These are phyloP conservation scores for Temnothorax rugatulus DNA, from an alignment of 2,888 invertebrate genomes.

Conservation along the genomic window DNA sequence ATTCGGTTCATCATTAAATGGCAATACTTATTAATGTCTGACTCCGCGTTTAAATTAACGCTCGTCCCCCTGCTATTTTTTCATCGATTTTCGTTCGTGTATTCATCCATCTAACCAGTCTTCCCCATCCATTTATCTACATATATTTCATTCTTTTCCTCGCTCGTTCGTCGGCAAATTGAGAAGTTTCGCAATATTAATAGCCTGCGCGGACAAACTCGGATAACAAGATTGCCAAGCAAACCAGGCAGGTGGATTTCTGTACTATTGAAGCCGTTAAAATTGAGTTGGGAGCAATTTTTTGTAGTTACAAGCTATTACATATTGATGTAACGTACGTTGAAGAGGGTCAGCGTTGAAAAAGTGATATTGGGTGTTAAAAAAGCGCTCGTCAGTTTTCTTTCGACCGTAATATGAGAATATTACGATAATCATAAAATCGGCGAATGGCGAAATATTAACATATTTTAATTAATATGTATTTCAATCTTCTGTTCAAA, in stretches of 20 bases:
- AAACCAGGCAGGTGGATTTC: constrained; percentile 49
- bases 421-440: constrained; percentile 21
- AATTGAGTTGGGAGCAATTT: constrained; percentile 53
- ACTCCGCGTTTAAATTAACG: constrained; percentile 37
- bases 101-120: constrained; percentile 44
- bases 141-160: constrained; percentile 49
- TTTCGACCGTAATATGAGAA: constrained; percentile 24
- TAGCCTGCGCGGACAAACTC: constrained; percentile 70
- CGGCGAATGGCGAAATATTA: background rate
- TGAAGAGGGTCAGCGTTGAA: constrained; percentile 31
- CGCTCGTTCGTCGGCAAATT: constrained; percentile 64
- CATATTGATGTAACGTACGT: constrained; percentile 42
- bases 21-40: constrained; percentile 41
- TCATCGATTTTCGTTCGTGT: constrained; percentile 59
- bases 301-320: constrained; percentile 60
- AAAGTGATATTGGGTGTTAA: constrained; percentile 33
- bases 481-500: background rate
- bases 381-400: constrained; percentile 22
- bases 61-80: background rate
- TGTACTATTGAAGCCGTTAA: constrained; percentile 39
- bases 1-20: constrained; percentile 32
- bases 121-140: constrained; percentile 36
- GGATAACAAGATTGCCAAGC: constrained; percentile 72
- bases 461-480: background rate
- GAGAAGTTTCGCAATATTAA: constrained; percentile 78